Base-by-base conservation (phyloP, 2,888 invertebrate genomes). In the Onthophagus sagittarius region DNA sequence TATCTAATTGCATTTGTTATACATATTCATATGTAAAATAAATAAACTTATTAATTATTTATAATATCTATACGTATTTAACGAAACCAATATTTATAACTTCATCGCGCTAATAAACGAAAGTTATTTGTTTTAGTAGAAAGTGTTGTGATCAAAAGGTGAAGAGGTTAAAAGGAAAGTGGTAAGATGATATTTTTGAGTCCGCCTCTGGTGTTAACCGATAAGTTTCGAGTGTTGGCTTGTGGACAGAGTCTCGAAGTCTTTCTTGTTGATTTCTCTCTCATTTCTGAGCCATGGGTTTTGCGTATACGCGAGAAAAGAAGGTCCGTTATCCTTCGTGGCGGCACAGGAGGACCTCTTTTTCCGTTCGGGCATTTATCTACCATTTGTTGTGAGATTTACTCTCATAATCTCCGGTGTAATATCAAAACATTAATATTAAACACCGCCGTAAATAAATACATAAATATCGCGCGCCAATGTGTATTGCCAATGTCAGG, bases 351-450 rank as follows among this genome's bases (percentile, higher is more conserved):
- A 31, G 15, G 5, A 67, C 67, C 23, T 11, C 39, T 53, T 53
- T 53, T 53, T 53, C 39, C 39, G 39, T 53, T 11, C 39, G 39
- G 39, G 39, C 67, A 67, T 67, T 67, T 67, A 67, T 67, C 67
- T 67, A 23, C 32, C 67, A 67, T 67, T 67, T 67, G 67, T 67
- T 67, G 67, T 67, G 67, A 67, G 67, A 67, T 67, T 67, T 67
- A 67, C 67, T 67, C 31, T 67, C 67, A 67, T 67, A 67, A 67
- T 67, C 67, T 67, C 67, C 67, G 67, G 23, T 67, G 67, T 67
- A 67, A 67, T 67, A 67, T 32, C 67, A 67, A 67, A 67, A 67
- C 67, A 67, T 67, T 67, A 67, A 67, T 67, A 67, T 67, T 67
- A 67, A 67, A 67, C 67, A 67, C 15, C 67, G 31, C 67, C 31